Evolutionary conservation across 2,888 invertebrate species (phyloP), one percentile per base, ranked within the genome.

Genomic region (Melinaea menophilus): DNA sequence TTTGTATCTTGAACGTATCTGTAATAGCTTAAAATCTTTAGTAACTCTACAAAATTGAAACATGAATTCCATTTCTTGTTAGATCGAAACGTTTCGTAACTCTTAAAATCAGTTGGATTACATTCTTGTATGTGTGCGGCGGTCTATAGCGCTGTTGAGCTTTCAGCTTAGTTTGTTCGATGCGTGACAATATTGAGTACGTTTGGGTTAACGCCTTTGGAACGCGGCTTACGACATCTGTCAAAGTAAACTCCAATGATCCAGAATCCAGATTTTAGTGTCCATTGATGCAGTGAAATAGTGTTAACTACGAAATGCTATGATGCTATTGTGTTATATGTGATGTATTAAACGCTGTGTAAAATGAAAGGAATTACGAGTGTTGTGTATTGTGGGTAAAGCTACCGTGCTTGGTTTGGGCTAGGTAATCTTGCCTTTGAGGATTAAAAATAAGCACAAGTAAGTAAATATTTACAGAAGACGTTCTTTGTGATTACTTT

Each of bases 401-500:
- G 75, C 79, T 77, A 74, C 74, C 76, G 75, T 75, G 74, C 77
- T 75, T 76, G 81, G 81, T 85, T 84, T 66, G 61, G 69, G 66
- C 59, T 64, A 63, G 65, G 63, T 63, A 78, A 78, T 81, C 80
- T 82, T 80, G 78, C 75, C 70, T 82, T 73, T 76, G 82, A 71
- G 85, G 83, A 86, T 83, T 82, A 81, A 79, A 82, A 85, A 82
- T 84, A 86, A 82, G 76, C 77, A 75, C 80, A 82, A 78, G 90
- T 90, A 80, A 89, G 89, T 90, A 87, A 88, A 88, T 88, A 87
- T 87, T 86, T 84, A 67, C 58, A 46, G 54, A 57, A 59, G 62
- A 35, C 58, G 46, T 61, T 47, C 51, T 35, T 56, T 56, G 56
- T 61, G 54, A 58, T 34, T 55, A 55, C 56, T 31, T 51, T 31